Conservation (phyloP, 2,113 vertebrate genomes). For the Pantherophis guttatus region DNA sequence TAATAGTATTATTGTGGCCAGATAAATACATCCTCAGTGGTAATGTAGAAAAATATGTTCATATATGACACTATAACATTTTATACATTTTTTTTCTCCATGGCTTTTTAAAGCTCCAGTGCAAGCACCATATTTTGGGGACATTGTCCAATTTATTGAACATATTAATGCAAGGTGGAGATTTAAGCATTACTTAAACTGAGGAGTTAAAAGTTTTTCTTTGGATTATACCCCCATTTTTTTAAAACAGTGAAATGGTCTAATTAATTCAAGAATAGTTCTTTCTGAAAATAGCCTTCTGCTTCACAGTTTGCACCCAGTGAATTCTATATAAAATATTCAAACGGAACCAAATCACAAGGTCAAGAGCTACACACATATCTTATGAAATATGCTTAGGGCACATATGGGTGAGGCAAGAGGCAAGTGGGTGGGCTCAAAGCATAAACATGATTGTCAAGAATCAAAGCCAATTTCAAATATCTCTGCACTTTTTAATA, state of each 20-base stretch:
- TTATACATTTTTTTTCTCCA: slow-evolving; percentile 18
- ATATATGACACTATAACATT: slow-evolving; percentile 42
- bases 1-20: slow-evolving; percentile 8
- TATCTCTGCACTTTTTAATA: background rate
- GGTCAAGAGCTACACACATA: background rate
- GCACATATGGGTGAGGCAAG: background rate
- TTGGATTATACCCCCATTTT: background rate
- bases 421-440: background rate
- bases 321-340: background rate
- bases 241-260: background rate
- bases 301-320: background rate
- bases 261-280: background rate
- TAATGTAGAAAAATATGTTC: slow-evolving; percentile 47
- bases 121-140: background rate
- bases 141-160: slow-evolving; percentile 21
- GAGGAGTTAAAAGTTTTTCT: background rate
- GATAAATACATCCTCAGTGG: slow-evolving; percentile 16
- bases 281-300: background rate
- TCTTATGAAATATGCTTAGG: background rate
- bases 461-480: background rate
- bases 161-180: background rate
- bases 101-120: slow-evolving; percentile 32
- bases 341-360: background rate
- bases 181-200: background rate
- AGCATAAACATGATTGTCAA: background rate